These are phyloP conservation scores for Ditylenchus weischeri DNA, from an alignment of 2,888 invertebrate genomes.

Conservation along the genomic window DNA sequence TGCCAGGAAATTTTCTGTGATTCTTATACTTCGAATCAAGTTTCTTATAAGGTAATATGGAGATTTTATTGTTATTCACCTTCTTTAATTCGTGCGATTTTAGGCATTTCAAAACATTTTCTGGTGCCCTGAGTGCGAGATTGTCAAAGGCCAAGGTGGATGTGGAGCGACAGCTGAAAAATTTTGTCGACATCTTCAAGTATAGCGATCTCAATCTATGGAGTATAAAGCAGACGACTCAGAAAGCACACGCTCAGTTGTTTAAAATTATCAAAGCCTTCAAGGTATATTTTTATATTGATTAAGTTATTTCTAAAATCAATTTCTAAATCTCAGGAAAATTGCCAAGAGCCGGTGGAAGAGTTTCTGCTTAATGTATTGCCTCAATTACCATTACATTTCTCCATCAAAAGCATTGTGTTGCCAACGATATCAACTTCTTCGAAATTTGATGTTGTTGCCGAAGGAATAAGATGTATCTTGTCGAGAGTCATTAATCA, in stretches of 20 bases:
- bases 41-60: neutral
- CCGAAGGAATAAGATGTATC: neutral
- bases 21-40: constrained; percentile 2
- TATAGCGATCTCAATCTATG: constrained; percentile 94
- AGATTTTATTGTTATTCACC: no score
- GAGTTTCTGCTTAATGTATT: constrained; percentile 12
- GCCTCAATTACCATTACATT: constrained; percentile 5
- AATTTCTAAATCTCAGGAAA: constrained; percentile 16
- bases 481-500: constrained; percentile 27
- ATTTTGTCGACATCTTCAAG: constrained; percentile 87
- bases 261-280: constrained; percentile 68
- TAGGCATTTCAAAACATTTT: constrained; percentile 76
- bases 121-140: constrained; percentile 31
- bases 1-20: neutral
- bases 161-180: constrained; percentile 81
- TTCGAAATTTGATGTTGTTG: neutral
- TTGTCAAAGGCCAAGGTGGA: constrained; percentile 69
- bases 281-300: constrained; percentile 62
- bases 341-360: constrained; percentile 13
- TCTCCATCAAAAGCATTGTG: neutral
- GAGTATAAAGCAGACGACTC: constrained; percentile 77
- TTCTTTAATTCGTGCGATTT: no score
- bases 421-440: neutral
- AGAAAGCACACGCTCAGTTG: constrained; percentile 62
- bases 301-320: neutral